Evolutionary conservation across 2,113 vertebrate genomes (phyloP).

Genomic region (Aspiorhynchus laticeps): DNA sequence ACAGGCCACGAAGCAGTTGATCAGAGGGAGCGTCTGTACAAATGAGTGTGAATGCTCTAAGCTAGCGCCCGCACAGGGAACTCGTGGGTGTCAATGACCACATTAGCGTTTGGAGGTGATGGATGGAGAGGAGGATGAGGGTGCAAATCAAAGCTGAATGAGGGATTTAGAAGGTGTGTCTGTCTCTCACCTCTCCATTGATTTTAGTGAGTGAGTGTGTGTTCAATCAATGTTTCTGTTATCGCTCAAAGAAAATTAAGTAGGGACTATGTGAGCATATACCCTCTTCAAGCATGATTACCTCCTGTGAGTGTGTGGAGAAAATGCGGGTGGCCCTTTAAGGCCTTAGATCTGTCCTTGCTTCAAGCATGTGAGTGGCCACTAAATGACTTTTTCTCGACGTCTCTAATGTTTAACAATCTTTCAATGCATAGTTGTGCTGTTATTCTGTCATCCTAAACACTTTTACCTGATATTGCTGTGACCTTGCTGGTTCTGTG

Average conservation of each 20-base stretch:
- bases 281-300: not conserved
- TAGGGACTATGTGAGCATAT: constrained; percentile 11
- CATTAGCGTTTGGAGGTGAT: not conserved
- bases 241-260: constrained; percentile 19
- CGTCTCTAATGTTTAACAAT: not conserved
- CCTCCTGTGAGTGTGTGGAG: not conserved
- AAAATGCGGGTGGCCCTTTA: not conserved
- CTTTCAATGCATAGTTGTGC: not conserved
- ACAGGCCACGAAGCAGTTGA: not conserved
- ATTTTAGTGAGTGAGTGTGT: constrained; percentile 25
- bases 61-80: not conserved
- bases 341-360: not conserved
- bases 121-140: constrained; percentile 13
- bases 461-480: not conserved
- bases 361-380: not conserved
- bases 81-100: constrained; percentile 16
- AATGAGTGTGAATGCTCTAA: constrained; percentile 1
- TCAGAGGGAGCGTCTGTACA: not conserved
- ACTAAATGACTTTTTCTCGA: not conserved
- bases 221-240: constrained; percentile 36
- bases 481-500: not conserved
- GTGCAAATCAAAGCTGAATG: constrained; percentile 29
- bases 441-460: not conserved
- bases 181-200: constrained; percentile 35
- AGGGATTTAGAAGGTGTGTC: constrained; percentile 31